Evolutionary conservation across 2,797 vertebrate genomes (phyloP).

Genomic region (Characodon lateralis): DNA sequence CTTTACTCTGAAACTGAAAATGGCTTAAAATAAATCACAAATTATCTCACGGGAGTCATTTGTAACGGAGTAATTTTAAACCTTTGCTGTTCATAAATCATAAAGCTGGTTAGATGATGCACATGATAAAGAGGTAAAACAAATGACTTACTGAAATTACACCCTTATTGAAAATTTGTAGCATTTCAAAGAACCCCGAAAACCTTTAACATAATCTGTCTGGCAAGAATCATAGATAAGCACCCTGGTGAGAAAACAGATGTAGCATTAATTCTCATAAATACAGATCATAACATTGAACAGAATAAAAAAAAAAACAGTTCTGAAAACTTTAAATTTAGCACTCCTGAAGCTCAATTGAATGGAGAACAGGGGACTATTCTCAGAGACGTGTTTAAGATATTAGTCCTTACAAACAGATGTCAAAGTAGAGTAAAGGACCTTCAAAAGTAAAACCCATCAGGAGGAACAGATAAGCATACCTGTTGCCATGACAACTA

Average conservation of each 20-base stretch:
- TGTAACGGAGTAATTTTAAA: constrained; percentile 24
- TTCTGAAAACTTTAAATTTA: constrained; percentile 1
- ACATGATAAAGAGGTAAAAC: constrained; percentile 3
- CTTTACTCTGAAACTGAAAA: not conserved
- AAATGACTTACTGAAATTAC: not conserved
- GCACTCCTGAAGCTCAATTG: constrained; percentile 13
- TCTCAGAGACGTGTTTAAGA: constrained; percentile 23
- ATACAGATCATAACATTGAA: not conserved
- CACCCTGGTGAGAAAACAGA: not conserved
- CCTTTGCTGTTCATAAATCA: not conserved
- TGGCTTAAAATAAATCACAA: not conserved
- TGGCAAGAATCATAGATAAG: not conserved
- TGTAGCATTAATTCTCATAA: not conserved
- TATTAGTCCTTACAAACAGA: constrained; percentile 23
- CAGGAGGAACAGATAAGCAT: constrained; percentile 23
- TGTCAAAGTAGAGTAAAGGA: constrained; percentile 29
- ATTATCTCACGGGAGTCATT: constrained; percentile 7
- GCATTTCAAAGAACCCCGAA: not conserved
- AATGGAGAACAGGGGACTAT: constrained; percentile 9
- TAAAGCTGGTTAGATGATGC: not conserved
- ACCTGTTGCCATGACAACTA: constrained; percentile 63
- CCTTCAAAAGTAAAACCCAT: constrained; percentile 22
- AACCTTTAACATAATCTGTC: not conserved
- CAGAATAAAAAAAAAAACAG: not conserved
- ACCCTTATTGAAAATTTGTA: not conserved